These are phyloP conservation scores for Zonotrichia leucophrys DNA, from an alignment of 2,113 vertebrate genomes.

Conservation along the genomic window DNA sequence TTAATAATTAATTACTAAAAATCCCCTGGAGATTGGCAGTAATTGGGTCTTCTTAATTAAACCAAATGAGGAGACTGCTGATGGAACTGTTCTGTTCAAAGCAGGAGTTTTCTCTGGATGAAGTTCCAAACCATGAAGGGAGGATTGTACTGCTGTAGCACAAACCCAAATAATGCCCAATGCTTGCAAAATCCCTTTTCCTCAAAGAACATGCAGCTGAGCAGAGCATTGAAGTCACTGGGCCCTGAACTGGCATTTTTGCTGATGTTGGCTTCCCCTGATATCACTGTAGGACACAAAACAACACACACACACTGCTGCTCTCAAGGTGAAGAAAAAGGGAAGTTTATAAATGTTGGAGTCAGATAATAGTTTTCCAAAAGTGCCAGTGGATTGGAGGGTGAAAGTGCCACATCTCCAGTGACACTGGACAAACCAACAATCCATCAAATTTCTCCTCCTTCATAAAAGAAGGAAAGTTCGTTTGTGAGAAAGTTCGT, in stretches of 20 bases:
- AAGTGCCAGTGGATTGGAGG: too few relatives aligned
- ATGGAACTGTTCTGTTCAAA: not conserved
- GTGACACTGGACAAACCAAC: too few relatives aligned
- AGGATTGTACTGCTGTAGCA: not conserved
- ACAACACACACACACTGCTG: too few relatives aligned
- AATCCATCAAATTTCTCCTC: too few relatives aligned
- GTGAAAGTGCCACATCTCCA: too few relatives aligned
- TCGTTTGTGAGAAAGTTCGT: too few relatives aligned
- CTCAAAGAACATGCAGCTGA: not conserved
- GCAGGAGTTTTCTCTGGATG: not conserved
- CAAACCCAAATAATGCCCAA: not conserved
- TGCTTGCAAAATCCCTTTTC: not conserved
- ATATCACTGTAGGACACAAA: too few relatives aligned
- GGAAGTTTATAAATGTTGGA: too few relatives aligned
- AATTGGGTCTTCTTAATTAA: not conserved
- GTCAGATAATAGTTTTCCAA: too few relatives aligned
- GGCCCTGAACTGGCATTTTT: not conserved
- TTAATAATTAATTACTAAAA: not conserved
- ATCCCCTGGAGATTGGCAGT: not conserved
- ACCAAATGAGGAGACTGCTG: not conserved
- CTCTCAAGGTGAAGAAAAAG: too few relatives aligned
- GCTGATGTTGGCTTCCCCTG: not conserved
- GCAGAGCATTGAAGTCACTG: not conserved
- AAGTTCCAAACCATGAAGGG: not conserved
- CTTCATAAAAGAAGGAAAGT: too few relatives aligned